Percentiles rank a stretch among this genome's conserved stretches.
phyloP scores from a whole-genome alignment of 2,113 vertebrate genomes.

The Neomonachus schauinslandi region DNA sequence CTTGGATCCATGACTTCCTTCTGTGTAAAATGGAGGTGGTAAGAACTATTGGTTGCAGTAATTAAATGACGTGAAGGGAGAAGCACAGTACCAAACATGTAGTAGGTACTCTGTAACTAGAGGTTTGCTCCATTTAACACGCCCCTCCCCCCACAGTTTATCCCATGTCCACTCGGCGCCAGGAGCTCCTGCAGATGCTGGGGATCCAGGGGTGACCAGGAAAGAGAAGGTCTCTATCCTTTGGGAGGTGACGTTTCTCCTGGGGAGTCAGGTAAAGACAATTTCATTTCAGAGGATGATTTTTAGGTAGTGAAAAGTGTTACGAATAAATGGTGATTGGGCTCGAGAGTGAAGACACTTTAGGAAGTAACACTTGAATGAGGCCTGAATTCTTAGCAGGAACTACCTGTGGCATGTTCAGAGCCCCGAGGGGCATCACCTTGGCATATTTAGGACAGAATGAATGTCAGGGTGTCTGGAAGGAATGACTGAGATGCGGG shows the following conservation, averaged over 20 bases:
- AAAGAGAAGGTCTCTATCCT: neutral
- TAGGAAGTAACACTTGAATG: neutral
- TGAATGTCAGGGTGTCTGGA: neutral
- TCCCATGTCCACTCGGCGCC: neutral
- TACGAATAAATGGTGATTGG: neutral
- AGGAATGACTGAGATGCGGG: neutral
- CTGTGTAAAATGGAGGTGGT: neutral
- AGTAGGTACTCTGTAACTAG: neutral
- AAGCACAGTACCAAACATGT: neutral
- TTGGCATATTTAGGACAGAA: neutral
- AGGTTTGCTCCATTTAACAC: neutral
- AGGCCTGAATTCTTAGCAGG: neutral
- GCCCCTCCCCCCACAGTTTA: neutral
- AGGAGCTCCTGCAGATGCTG: conserved; percentile 9
- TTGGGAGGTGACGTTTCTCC: neutral
- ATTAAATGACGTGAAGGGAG: neutral
- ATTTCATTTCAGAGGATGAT: neutral
- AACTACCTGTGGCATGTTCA: neutral
- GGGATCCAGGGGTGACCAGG: neutral
- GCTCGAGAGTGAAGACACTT: neutral
- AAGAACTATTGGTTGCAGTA: neutral
- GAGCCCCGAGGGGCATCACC: neutral
- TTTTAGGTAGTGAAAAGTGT: conserved; percentile 7
- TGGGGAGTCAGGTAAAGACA: neutral
- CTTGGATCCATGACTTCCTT: neutral